Base-by-base conservation (phyloP, 1,140 invertebrate species). In the Sycobia sp. region DNA sequence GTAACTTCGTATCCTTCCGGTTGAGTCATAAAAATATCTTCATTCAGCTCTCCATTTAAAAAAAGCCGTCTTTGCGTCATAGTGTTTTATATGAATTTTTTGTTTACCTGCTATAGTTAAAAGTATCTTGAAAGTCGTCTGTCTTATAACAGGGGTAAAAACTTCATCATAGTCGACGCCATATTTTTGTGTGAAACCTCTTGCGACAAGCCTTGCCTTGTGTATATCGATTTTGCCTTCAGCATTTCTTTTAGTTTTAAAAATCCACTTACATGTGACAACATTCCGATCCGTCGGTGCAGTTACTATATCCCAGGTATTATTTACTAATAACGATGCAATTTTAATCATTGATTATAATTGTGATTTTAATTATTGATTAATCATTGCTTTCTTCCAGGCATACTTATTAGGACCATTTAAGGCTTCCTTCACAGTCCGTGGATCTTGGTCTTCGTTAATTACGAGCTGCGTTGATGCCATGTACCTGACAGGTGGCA, bases 61-160 rank as follows among this genome's bases (percentile, higher is more conserved):
- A 73, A 80, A 11, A n/a, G 75, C 74, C 10, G 71, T 79, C 25
- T 64, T 70, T 3, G 75, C 69, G 66, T 78, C 78, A n/a, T 71
- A 64, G 44, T 80, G 77, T 0, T 62, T 14, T 13, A 77, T 50
- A 9, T 67, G 2, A 18, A 68, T 58, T 36, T 81, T 59, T 39
- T 68, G 60, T 44, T 76, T 79, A 71, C 82, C 71, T 25, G n/a
- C n/a, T n/a, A n/a, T n/a, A n/a, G n/a, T n/a, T n/a, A n/a, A n/a
- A n/a, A n/a, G n/a, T n/a, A n/a, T 55, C 11, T 16, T 75, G 46
- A 80, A 63, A 66, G n/a, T 58, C 16, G 56, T 11, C 4, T 63
- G 55, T 38, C 62, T 27, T 8, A 46, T 39, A 9, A 57, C 54
- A 11, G 54, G 71, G 77, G 11, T 43, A 70, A 50, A 72, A 83